Evolutionary conservation across 2,113 vertebrate genomes (phyloP).

Genomic region (Capra hircus): DNA sequence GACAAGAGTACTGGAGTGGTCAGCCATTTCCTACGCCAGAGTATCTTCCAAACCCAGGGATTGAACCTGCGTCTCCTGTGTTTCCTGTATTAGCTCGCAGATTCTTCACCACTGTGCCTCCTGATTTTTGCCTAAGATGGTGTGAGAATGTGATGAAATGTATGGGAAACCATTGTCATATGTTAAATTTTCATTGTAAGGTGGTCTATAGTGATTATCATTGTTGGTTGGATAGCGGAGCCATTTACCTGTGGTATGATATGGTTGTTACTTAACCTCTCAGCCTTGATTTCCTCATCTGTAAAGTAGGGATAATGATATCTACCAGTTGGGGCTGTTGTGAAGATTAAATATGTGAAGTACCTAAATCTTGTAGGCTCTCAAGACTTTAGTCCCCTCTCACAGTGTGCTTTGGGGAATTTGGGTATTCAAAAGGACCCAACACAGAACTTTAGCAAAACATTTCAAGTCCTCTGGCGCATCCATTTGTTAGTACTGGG

Average conservation of each 20-base stretch:
- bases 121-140: not conserved
- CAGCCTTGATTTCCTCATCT: not conserved
- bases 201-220: not conserved
- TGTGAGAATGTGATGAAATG: not conserved
- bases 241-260: not conserved
- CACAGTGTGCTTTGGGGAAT: not conserved
- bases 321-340: not conserved
- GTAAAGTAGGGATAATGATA: not conserved
- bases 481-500: not conserved
- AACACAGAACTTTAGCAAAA: not conserved
- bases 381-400: not conserved
- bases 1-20: not conserved
- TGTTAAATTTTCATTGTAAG: not conserved
- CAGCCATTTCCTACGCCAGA: not conserved
- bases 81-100: not conserved
- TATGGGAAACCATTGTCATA: not conserved
- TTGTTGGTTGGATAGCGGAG: not conserved
- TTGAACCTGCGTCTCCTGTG: not conserved
- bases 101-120: not conserved
- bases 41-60: not conserved
- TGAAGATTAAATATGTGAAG: not conserved
- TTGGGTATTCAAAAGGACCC: not conserved
- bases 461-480: not conserved
- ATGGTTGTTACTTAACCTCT: not conserved
- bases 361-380: not conserved